Percentiles rank a stretch among this genome's conserved stretches.
phyloP scores from a whole-genome alignment of 35 echinoderm and acorn worm genomes.

The Stichopus chloronotus region DNA sequence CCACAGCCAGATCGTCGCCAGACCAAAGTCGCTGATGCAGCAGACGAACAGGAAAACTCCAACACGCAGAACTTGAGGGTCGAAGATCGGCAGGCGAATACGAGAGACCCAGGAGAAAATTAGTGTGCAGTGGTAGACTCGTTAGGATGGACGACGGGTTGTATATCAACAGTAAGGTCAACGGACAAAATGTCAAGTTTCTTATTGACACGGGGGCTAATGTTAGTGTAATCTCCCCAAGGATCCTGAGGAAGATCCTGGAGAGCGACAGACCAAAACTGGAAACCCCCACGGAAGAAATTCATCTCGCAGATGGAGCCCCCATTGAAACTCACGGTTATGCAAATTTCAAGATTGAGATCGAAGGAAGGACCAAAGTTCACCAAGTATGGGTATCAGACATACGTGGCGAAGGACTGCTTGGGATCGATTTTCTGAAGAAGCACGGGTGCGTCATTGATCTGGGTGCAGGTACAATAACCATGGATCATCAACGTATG shows the following conservation, averaged over 20 bases:
- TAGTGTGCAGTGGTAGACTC: neutral
- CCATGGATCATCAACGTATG: neutral
- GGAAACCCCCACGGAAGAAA: neutral
- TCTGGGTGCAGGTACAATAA: neutral
- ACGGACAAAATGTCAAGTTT: neutral
- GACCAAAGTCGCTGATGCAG: neutral
- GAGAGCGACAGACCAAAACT: neutral
- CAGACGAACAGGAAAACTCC: conserved; percentile 46
- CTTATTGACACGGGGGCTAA: neutral
- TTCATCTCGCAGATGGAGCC: conserved; percentile 9
- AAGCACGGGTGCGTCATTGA: neutral
- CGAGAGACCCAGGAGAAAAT: neutral
- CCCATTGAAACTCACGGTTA: neutral
- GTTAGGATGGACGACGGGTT: neutral
- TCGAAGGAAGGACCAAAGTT: neutral
- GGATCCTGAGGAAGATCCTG: neutral
- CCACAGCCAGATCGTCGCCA: neutral
- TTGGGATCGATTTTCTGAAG: conserved; percentile 6
- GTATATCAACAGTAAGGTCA: conserved; percentile 4
- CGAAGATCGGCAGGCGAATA: conserved; percentile 12
- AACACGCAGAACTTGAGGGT: conserved; percentile 32
- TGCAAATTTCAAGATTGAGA: neutral
- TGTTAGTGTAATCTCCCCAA: neutral
- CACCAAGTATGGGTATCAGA: conserved; percentile 66
- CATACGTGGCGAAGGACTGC: conserved; percentile 11